phyloP scores from a whole-genome alignment of 2,113 vertebrate genomes.

The Actenoides hombroni region DNA sequence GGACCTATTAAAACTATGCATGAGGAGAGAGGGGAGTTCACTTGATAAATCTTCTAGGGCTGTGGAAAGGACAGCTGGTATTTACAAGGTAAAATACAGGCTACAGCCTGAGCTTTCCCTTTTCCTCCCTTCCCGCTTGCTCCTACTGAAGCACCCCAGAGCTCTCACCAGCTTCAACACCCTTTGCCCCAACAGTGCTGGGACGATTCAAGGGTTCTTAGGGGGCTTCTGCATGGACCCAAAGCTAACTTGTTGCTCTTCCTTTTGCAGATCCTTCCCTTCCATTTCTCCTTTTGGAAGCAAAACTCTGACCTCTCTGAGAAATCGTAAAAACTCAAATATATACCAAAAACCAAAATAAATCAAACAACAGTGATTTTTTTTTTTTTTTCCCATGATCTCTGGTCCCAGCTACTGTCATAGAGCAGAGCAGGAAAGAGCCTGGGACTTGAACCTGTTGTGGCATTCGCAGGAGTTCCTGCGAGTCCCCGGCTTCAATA shows the following conservation, averaged over 20 bases:
- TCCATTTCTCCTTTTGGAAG: neutral
- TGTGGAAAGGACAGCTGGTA: neutral
- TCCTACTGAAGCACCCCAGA: neutral
- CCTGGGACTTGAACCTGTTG: neutral
- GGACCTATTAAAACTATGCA: neutral
- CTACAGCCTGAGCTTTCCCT: neutral
- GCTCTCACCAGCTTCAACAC: neutral
- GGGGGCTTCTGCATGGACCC: neutral
- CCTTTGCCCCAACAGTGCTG: neutral
- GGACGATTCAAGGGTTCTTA: neutral
- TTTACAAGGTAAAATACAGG: neutral
- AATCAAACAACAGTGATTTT: neutral
- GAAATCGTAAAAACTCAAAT: neutral
- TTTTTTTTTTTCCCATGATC: neutral
- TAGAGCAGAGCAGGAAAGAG: neutral
- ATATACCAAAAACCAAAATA: neutral
- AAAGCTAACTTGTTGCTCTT: neutral
- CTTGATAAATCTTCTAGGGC: neutral
- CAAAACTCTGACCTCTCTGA: neutral
- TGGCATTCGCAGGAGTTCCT: neutral
- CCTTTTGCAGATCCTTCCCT: neutral
- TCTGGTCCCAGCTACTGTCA: neutral
- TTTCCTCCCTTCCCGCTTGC: neutral
- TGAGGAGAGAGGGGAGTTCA: neutral
- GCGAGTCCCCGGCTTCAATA: neutral